Conservation (phyloP, 2,888 invertebrate species). For the Diplazon laetatorius region DNA sequence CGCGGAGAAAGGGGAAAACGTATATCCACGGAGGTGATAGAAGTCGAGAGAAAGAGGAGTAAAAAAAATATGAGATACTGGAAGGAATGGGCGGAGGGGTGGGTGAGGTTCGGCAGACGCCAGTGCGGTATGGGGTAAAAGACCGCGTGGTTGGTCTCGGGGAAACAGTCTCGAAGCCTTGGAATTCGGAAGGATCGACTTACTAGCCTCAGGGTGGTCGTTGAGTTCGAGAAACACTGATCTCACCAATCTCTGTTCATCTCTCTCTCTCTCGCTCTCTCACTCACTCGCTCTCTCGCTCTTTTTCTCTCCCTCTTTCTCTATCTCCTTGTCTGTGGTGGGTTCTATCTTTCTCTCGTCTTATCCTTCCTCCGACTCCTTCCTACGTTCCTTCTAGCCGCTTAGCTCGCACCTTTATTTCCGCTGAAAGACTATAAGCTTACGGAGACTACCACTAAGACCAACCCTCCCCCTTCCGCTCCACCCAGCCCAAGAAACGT, state of each 20-base stretch:
- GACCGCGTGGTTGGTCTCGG: conserved; percentile 48
- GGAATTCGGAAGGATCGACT: conserved; percentile 61
- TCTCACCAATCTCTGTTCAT: conserved; percentile 52
- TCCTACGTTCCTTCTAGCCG: not conserved
- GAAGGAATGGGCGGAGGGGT: conserved; percentile 30
- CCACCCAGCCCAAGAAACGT: not conserved
- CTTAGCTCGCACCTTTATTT: not conserved
- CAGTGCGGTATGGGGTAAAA: conserved; percentile 28
- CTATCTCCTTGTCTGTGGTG: no score
- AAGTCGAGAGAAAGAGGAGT: conserved; percentile 14
- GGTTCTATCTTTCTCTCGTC: conserved; percentile 8
- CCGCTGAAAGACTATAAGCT: conserved; percentile 18
- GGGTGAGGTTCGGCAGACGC: conserved; percentile 44
- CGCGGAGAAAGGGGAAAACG: not conserved
- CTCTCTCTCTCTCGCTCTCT: conserved; percentile 17
- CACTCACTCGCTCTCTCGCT: no score
- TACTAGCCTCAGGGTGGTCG: conserved; percentile 67
- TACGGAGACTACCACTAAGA: conserved; percentile 5
- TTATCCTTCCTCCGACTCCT: not conserved
- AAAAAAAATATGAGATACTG: conserved; percentile 16
- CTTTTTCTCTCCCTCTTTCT: no score
- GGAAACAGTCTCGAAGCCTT: conserved; percentile 31
- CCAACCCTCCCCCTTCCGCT: conserved; percentile 15
- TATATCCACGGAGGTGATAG: conserved; percentile 2
- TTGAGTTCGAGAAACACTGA: conserved; percentile 66